Percentiles rank a stretch among this genome's conserved stretches.
These are phyloP conservation scores for Gymnocheta viridis DNA, from an alignment of 2,888 invertebrate species.

Conservation along the genomic window DNA sequence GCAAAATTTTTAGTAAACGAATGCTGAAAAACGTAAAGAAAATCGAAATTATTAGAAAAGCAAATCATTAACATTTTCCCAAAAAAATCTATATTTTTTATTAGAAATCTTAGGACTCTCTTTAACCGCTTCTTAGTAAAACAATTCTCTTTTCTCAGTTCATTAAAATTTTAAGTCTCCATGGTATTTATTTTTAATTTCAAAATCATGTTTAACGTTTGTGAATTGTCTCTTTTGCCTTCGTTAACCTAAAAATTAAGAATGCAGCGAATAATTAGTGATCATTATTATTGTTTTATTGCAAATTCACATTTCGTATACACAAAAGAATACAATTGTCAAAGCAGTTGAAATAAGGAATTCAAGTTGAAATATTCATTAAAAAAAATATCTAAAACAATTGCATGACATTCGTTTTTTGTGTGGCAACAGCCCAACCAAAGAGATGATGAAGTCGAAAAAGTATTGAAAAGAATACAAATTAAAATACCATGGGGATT, in stretches of 20 bases:
- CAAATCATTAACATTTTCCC: neutral
- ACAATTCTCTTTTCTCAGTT: neutral
- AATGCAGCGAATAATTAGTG: conserved; percentile 52
- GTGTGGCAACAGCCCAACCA: neutral
- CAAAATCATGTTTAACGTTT: neutral
- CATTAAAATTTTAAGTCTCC: neutral
- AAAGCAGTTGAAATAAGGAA: conserved; percentile 56
- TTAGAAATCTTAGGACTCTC: neutral
- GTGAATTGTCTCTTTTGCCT: neutral
- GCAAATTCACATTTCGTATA: conserved; percentile 22
- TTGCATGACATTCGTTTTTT: conserved; percentile 25
- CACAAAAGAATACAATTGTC: conserved; percentile 56
- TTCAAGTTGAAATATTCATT: conserved; percentile 39
- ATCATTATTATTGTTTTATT: conserved; percentile 26
- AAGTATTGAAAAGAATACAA: neutral
- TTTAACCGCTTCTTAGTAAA: neutral
- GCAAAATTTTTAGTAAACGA: neutral
- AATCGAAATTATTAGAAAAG: neutral
- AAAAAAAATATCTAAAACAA: conserved; percentile 31
- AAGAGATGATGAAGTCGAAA: neutral
- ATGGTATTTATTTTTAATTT: neutral
- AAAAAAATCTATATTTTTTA: too few species aligned
- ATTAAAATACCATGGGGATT: conserved; percentile 49
- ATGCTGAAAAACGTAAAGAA: neutral
- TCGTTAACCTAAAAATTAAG: conserved; percentile 58